Evolutionary conservation across 2,113 vertebrate species (phyloP).

Genomic region (Thalassoma bifasciatum): DNA sequence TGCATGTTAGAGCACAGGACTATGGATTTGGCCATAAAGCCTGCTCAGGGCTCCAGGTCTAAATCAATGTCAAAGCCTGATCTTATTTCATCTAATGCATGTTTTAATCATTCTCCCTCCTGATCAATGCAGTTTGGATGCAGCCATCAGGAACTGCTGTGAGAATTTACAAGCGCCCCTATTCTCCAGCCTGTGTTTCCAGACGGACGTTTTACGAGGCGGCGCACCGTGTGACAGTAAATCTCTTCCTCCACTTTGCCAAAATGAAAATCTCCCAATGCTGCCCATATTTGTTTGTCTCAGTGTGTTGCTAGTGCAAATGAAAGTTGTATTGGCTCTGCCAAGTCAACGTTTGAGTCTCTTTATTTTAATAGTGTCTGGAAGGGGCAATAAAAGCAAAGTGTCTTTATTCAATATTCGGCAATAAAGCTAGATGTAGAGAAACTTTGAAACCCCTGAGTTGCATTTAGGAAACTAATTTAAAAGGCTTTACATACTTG

Average conservation of each 20-base stretch:
- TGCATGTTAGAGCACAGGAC: constrained; percentile 25
- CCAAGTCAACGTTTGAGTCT: constrained; percentile 75
- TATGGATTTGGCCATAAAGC: constrained; percentile 61
- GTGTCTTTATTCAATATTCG: constrained; percentile 74
- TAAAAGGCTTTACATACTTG: constrained; percentile 63
- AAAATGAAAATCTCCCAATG: constrained; percentile 72
- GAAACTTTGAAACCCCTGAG: constrained; percentile 71
- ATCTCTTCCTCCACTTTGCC: constrained; percentile 80
- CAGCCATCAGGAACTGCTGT: constrained; percentile 87
- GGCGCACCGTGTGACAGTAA: constrained; percentile 84
- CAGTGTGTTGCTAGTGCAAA: constrained; percentile 55
- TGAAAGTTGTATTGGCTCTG: constrained; percentile 55
- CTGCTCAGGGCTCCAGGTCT: constrained; percentile 78
- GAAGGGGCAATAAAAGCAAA: constrained; percentile 76
- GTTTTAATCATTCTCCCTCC: constrained; percentile 91
- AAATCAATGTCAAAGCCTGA: constrained; percentile 92
- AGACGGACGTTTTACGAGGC: constrained; percentile 91
- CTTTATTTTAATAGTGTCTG: constrained; percentile 81
- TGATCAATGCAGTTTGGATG: constrained; percentile 95
- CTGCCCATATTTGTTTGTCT: constrained; percentile 72
- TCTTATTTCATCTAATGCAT: constrained; percentile 94
- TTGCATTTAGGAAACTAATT: constrained; percentile 71
- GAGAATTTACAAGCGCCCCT: constrained; percentile 90
- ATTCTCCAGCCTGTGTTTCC: constrained; percentile 90
- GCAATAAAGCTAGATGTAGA: constrained; percentile 69